A percentile compares a stretch with the other conserved stretches of the same genome.
Conservation (phyloP, 2,113 vertebrate genomes). For the Tauraco erythrolophus region DNA sequence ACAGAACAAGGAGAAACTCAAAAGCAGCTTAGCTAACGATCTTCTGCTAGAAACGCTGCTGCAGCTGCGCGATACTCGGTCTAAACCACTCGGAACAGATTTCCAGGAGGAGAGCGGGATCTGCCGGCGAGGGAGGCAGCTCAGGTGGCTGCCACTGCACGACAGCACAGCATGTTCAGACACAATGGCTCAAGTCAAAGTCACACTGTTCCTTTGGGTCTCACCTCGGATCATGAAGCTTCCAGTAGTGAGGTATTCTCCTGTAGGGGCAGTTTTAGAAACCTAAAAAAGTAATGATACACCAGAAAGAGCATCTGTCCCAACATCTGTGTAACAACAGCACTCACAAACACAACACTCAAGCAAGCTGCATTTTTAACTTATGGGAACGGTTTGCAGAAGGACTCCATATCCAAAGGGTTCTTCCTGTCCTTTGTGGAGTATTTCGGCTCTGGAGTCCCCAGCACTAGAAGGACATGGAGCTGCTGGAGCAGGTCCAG, state of each 20-base stretch:
- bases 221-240: conserved; percentile 99
- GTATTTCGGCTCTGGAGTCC: no score
- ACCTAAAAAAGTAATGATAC: conserved; percentile 74
- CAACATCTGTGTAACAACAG: fast-evolving
- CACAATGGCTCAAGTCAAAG: fast-evolving
- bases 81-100: not conserved
- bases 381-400: not conserved
- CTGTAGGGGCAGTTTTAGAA: conserved; percentile 96
- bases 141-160: not conserved
- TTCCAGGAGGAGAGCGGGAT: not conserved
- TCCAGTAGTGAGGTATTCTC: conserved; percentile 97
- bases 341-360: not conserved
- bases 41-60: not conserved
- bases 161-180: not conserved
- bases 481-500: no score
- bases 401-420: fast-evolving
- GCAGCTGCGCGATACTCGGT: not conserved
- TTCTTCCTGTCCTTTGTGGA: not conserved
- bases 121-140: not conserved
- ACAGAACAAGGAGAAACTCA: not conserved
- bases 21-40: not conserved
- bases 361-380: not conserved
- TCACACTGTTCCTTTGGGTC: not conserved
- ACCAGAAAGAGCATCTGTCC: not conserved
- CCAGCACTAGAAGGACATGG: no score